Evolutionary conservation across 1,140 invertebrate genomes (phyloP), one percentile per base, ranked within the genome.

Genomic region (Macrocentrus cingulum): DNA sequence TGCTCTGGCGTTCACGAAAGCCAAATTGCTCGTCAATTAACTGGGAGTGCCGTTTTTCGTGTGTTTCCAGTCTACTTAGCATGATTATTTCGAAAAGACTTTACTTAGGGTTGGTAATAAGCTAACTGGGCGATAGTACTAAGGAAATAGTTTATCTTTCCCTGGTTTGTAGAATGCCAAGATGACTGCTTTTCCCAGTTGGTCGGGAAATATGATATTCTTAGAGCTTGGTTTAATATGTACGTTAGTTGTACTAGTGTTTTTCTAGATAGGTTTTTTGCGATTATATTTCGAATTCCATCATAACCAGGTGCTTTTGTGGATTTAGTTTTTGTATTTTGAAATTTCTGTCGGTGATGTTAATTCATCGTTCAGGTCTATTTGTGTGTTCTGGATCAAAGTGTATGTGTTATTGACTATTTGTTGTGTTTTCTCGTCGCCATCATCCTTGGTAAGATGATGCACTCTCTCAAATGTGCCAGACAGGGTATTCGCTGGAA

Each of bases 71-170:
- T 62, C 69, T 52, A n/a, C 54, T 62, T 1, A 68, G 39, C 1
- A 76, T 60, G 0, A 68, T 49, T 32, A 18, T 69, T 65, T 75
- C 74, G n/a, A n/a, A 1, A 68, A 42, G 6, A 74, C 16, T 64
- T 77, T 76, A 11, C 61, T 63, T 0, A 73, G 7, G 2, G 57
- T 61, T 11, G 54, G 44, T 4, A 76, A 64, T 0, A 76, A 59
- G 46, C 65, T 67, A 16, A 76, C 77, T 19, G 74, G 75, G 18
- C 74, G 60, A 44, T 76, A 75, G 32, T 51, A 69, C 8, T 11
- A 11, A 1, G 68, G 59, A 9, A 37, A 25, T 16, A 34, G 51
- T 16, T 46, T 37, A 22, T 67, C 44, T 67, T 82, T 80, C 4
- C 68, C 66, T 1, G 71, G 68, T 66, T 67, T 67, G 1, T 34